A percentile compares a stretch with the other conserved stretches of the same genome.
Conservation (phyloP, 2,113 vertebrate genomes). For the Chinchilla lanigera region DNA sequence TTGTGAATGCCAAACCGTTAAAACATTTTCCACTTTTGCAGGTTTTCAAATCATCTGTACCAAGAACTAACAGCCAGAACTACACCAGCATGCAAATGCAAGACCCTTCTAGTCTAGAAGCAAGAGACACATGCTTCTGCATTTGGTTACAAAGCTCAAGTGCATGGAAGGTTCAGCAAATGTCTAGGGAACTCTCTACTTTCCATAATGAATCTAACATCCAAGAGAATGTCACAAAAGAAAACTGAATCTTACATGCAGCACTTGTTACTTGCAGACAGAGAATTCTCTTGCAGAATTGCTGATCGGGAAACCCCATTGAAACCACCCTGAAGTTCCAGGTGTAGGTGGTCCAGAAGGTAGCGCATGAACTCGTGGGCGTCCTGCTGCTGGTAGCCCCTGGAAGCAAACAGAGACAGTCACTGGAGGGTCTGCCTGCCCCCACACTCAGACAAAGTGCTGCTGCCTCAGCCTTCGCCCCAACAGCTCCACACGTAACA, state of each 20-base stretch:
- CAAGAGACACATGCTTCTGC: not conserved
- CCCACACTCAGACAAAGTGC: not conserved
- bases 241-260: constrained; percentile 91
- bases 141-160: not conserved
- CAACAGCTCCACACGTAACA: not conserved
- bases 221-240: not conserved
- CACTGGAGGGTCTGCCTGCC: not conserved
- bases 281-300: constrained; percentile 88
- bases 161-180: not conserved
- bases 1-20: not conserved
- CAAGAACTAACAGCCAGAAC: constrained; percentile 6
- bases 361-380: constrained; percentile 99
- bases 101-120: not conserved
- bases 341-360: constrained; percentile 97
- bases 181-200: not conserved
- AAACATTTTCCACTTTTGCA: not conserved
- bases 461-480: not conserved
- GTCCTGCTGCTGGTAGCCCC: constrained; percentile 99
- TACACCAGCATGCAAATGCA: not conserved
- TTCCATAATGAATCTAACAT: not conserved
- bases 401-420: constrained; percentile 79
- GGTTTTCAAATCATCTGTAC: constrained; percentile 35
- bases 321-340: constrained; percentile 95
- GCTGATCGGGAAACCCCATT: constrained; percentile 91
- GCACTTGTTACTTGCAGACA: constrained; percentile 91